phyloP scores from a whole-genome alignment of 2,113 vertebrate species.

The Mirounga angustirostris region DNA sequence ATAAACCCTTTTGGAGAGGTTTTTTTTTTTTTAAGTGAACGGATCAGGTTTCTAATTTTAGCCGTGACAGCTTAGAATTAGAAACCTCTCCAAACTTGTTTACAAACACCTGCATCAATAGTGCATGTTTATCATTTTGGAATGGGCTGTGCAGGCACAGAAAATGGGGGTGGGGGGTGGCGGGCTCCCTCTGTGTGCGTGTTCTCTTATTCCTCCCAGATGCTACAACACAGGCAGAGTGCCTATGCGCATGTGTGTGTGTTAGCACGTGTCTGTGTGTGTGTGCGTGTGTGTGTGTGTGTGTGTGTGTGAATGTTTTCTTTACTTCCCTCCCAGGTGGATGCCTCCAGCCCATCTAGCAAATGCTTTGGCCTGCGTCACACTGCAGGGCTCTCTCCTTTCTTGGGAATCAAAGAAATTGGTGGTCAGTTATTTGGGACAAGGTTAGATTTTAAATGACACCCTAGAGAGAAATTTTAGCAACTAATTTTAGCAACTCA shows the following conservation, averaged over 20 bases:
- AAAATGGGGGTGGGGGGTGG: fast-evolving
- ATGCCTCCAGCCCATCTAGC: neutral
- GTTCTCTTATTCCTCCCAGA: conserved; percentile 43
- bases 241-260: neutral
- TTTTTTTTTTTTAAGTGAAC: conserved; percentile 68
- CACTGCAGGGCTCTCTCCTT: neutral
- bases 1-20: conserved; percentile 78
- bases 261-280: fast-evolving
- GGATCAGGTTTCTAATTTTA: conserved; percentile 87
- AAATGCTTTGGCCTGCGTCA: neutral
- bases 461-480: conserved; percentile 80
- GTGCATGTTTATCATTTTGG: conserved; percentile 80
- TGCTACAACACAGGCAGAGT: neutral
- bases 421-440: conserved; percentile 79
- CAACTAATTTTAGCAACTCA: conserved; percentile 82
- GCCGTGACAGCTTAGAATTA: conserved; percentile 85
- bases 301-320: neutral
- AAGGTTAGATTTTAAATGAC: conserved; percentile 79
- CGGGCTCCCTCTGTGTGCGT: conserved; percentile 74
- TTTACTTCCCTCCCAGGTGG: neutral
- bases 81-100: conserved; percentile 88
- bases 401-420: conserved; percentile 59
- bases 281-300: neutral
- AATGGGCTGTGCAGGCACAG: neutral
- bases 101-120: conserved; percentile 86